Evolutionary conservation across 2,888 invertebrate genomes (phyloP), one percentile per base, ranked within the genome.

Genomic region (Dicyrtomina minuta): DNA sequence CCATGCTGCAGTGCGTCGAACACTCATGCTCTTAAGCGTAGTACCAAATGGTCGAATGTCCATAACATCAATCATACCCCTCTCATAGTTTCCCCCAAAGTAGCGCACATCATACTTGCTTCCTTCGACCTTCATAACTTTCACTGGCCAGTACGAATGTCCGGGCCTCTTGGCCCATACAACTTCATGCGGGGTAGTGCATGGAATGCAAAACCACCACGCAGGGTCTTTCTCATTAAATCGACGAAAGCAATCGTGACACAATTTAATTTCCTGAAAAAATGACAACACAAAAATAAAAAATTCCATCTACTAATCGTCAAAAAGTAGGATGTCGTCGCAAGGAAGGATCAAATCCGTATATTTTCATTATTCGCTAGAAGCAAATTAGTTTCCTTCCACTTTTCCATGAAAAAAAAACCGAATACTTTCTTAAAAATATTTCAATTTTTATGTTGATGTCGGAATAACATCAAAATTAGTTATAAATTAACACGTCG

Each of bases 131-230:
- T 85, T 84, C 81, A 88, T 86, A 0, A 86, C 83, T 84, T 92
- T 92, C 2, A 92, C 91, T 6, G 92, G 92, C 92, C 92, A 92
- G 81, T 88, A 90, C 0, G 89, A 87, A 80, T 87, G 91, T 0
- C 91, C 90, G 78, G 88, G 88, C 79, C 90, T 88, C 81, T 91
- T 91, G 24, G 92, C 92, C 83, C 88, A 92, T 1, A 92, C 91
- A 44, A 92, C 81, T 76, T 88, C 86, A 81, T 92, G 92, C 0
- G 90, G 88, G 66, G 88, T 88, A 74, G 87, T 83, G 79, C 90
- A 90, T 0, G 90, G 89, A 73, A 88, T 85, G 77, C 88, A 88
- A 79, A 89, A 89, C 89, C 90, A 89, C 79, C 85, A 84, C 4
- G 51, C 33, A 43, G 44, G 43, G n/a, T 46, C 27, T 80, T 88